Percentiles rank a stretch among this genome's conserved stretches.
These are phyloP conservation scores for Phodopus roborovskii DNA, from an alignment of 2,113 vertebrate genomes.

Conservation along the genomic window DNA sequence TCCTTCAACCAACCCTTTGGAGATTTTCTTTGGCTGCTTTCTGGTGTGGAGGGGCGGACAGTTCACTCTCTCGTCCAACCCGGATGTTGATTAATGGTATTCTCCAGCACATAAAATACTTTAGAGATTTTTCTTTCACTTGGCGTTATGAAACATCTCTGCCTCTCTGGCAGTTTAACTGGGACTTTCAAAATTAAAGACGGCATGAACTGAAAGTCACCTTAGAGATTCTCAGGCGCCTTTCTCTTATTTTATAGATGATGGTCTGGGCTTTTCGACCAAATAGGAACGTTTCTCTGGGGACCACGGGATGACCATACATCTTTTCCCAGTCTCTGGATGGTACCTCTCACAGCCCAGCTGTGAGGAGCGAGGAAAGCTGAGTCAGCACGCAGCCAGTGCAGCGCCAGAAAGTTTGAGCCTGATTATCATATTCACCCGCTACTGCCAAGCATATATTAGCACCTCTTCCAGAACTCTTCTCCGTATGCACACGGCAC, in stretches of 20 bases:
- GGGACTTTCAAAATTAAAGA: constrained; percentile 40
- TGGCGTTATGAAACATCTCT: background rate
- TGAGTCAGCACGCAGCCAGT: background rate
- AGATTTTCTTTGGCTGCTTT: background rate
- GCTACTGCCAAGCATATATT: background rate
- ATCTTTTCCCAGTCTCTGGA: background rate
- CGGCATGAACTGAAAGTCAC: background rate
- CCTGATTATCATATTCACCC: background rate
- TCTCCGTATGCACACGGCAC: background rate
- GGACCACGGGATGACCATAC: background rate
- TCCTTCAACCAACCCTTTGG: background rate
- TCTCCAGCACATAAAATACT: constrained; percentile 9
- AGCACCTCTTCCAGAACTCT: background rate
- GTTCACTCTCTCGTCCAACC: background rate
- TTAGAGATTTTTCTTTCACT: background rate
- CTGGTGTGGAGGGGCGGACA: background rate
- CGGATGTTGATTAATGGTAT: background rate
- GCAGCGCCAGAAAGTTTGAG: background rate
- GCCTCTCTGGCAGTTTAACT: background rate
- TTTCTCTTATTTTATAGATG: background rate
- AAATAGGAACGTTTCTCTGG: background rate
- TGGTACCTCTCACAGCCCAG: background rate
- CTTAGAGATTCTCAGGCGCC: background rate
- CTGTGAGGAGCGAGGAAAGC: background rate
- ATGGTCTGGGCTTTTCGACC: background rate